phyloP scores from a whole-genome alignment of 2,888 invertebrate species.

The Desoria tigrina region DNA sequence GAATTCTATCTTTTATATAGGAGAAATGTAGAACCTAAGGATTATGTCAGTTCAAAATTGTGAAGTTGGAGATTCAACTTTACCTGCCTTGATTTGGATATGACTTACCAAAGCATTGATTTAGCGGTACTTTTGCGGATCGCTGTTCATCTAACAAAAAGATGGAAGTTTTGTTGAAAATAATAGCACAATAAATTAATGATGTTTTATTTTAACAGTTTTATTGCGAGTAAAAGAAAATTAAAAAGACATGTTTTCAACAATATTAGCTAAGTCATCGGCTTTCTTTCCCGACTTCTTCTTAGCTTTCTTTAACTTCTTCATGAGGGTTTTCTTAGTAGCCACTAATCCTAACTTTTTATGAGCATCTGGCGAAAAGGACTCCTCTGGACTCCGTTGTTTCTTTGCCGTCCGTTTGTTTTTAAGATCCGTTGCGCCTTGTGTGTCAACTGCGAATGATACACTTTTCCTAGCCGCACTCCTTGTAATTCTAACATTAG shows the following conservation, averaged over 20 bases:
- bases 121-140: too few species aligned
- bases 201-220: too few species aligned
- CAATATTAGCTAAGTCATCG: slow-evolving; percentile 39
- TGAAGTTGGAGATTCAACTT: too few species aligned
- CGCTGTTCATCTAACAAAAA: too few species aligned
- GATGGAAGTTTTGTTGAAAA: too few species aligned
- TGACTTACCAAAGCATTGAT: too few species aligned
- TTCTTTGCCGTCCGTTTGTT: slow-evolving; percentile 23
- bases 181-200: too few species aligned
- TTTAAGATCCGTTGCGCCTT: slow-evolving; percentile 15
- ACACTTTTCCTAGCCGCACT: slow-evolving; percentile 45
- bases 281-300: slow-evolving; percentile 51
- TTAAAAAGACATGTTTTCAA: slow-evolving; percentile 41
- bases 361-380: slow-evolving; percentile 31
- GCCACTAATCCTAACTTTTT: slow-evolving; percentile 39
- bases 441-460: slow-evolving; percentile 45
- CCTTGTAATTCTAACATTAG: slow-evolving; percentile 30
- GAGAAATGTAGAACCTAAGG: too few species aligned
- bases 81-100: too few species aligned
- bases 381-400: slow-evolving; percentile 25
- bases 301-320: slow-evolving; percentile 48
- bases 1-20: too few species aligned
- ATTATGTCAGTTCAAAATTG: too few species aligned
- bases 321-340: slow-evolving; percentile 44
- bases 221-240: too few species aligned